A percentile compares a stretch with the other conserved stretches of the same genome.
Conservation (phyloP, 2,797 vertebrate species). For the Pteronotus mesoamericanus region DNA sequence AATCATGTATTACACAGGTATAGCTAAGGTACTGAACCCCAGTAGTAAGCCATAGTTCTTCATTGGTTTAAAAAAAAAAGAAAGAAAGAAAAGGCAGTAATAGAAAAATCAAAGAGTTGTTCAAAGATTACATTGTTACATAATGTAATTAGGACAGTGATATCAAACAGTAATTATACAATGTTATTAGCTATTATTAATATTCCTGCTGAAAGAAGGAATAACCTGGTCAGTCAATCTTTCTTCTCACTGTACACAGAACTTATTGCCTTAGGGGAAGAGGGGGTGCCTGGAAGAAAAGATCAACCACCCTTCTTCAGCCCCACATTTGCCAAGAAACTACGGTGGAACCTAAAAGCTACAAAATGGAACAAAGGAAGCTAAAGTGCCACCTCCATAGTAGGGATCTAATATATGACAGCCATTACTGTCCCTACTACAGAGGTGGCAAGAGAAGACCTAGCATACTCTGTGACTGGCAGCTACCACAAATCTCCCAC, state of each 20-base stretch:
- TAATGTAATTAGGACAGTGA: neutral
- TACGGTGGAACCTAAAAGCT: neutral
- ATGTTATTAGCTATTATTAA: neutral
- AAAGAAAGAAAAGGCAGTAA: too few relatives aligned
- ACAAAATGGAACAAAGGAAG: neutral
- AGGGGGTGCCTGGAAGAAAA: neutral
- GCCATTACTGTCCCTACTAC: too few relatives aligned
- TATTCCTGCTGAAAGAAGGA: neutral
- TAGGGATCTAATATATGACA: neutral
- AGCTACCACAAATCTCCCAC: neutral
- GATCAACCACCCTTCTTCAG: neutral
- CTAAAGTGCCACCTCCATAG: neutral
- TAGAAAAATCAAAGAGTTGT: neutral
- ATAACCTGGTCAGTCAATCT: neutral
- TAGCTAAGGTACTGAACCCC: neutral
- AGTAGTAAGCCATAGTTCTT: conserved; percentile 9
- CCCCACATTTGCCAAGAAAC: neutral
- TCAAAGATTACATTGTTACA: neutral
- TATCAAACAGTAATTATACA: neutral
- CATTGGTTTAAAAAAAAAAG: neutral
- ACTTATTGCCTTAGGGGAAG: neutral
- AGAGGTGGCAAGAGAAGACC: neutral
- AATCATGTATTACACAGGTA: neutral
- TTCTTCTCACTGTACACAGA: neutral
- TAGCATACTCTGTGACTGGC: neutral